A percentile compares a stretch with the other conserved stretches of the same genome.
phyloP scores from a whole-genome alignment of 2,888 invertebrate species.

The Hemithea aestivaria region DNA sequence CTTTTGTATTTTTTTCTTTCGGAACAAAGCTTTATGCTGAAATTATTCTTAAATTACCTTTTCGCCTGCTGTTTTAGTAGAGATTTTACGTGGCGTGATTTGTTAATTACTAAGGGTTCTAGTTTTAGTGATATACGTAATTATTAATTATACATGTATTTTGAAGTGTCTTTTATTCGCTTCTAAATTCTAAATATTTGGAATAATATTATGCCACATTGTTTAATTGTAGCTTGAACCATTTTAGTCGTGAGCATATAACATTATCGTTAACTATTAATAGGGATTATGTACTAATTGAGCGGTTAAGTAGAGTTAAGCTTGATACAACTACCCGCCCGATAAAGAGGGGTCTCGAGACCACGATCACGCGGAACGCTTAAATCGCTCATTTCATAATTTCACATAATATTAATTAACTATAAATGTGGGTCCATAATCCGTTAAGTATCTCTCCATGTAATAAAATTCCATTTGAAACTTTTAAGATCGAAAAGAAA shows the following conservation, averaged over 20 bases:
- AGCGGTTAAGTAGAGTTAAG: conserved; percentile 12
- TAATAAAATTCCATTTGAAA: conserved; percentile 2
- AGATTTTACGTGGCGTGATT: conserved; percentile 8
- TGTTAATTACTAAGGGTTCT: conserved; percentile 2
- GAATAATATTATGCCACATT: no score
- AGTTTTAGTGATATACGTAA: neutral
- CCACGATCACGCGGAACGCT: conserved; percentile 16
- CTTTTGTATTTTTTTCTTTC: conserved; percentile 25
- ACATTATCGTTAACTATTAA: conserved; percentile 11
- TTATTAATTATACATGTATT: no score
- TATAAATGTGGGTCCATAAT: no score
- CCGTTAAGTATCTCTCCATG: no score
- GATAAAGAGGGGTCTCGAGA: conserved; percentile 22
- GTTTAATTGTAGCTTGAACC: neutral
- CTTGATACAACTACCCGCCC: conserved; percentile 19
- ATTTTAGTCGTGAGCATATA: neutral
- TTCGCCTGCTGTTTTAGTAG: conserved; percentile 9
- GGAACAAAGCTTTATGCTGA: conserved; percentile 23
- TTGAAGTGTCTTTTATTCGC: no score
- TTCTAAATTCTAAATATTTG: no score
- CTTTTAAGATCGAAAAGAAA: conserved; percentile 6
- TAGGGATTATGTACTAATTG: conserved; percentile 13
- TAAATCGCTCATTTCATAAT: conserved; percentile 8
- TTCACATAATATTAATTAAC: neutral
- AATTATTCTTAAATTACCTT: conserved; percentile 21